Base-by-base conservation (phyloP, 2,113 vertebrate genomes). In the Dolichotis patagonum region DNA sequence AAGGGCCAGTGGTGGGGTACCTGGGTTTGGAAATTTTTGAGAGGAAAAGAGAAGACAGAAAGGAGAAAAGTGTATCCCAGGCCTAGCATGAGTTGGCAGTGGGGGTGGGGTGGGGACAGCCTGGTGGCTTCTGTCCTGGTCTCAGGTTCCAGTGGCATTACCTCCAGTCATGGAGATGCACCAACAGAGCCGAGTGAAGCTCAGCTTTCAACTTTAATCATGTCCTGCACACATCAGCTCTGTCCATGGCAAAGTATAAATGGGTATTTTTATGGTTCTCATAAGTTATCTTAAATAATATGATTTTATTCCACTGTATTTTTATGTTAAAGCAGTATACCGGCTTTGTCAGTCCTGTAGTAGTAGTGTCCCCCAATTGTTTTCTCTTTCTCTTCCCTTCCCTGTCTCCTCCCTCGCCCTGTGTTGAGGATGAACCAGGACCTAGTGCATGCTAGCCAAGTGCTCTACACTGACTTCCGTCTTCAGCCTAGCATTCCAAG, bases 11-110 rank as follows among this genome's bases (percentile, higher is more conserved):
- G 49, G 62, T 24, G 82, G 49, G n/a, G n/a, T 7, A 88, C 46
- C 77, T 95, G 60, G 73, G 58, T 91, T 94, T 94, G 78, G 83
- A 63, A 85, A 85, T 88, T 88, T 38, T 82, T 90, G 54, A 58
- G 81, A 77, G 49, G 60, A 24, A 71, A 96, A 90, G 88, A 84
- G 85, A 92, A 88, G 67, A 24, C 22, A 78, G 73, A 49, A 56
- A 38, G 32, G 8, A 86, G 8, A 82, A 85, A 38, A 54, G 19
- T 46, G 1, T 26, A 6, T 60, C 10, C 7, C 41, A 38, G 60
- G 26, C 43, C 46, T 75, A 65, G 67, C 9, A 10, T 1, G 12
- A 52, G 14, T 41, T 49, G 32, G 52, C 26, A 56, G 20, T 52
- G 19, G 54, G 52, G 63, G 22, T 38, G 32, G 30, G 30, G 35